phyloP scores from a whole-genome alignment of 2,797 vertebrate species.

The Scleropages formosus region DNA sequence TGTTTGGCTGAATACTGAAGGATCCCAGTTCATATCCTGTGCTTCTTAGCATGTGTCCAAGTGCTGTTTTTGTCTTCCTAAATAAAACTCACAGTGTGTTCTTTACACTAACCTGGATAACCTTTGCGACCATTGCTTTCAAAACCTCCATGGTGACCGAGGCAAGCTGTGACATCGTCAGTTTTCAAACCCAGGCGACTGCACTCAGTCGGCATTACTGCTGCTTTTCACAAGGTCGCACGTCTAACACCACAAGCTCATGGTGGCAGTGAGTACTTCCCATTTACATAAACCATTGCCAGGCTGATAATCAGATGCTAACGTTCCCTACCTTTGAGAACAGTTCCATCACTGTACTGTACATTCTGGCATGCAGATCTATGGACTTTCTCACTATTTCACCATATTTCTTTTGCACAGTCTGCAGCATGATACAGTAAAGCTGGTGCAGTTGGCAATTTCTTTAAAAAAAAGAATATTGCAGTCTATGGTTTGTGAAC shows the following conservation, averaged over 20 bases:
- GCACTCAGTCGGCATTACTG: too few relatives aligned
- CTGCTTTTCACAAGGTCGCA: neutral
- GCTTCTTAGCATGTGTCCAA: neutral
- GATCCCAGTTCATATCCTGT: neutral
- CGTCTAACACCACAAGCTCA: neutral
- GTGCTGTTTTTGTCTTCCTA: neutral
- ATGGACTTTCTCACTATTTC: neutral
- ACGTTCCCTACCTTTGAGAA: neutral
- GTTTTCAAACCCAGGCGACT: too few relatives aligned
- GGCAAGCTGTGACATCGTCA: constrained; percentile 33
- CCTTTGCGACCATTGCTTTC: constrained; percentile 17
- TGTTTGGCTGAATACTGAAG: too few relatives aligned
- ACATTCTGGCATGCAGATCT: neutral
- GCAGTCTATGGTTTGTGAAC: constrained; percentile 5
- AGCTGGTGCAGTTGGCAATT: constrained; percentile 12
- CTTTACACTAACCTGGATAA: constrained; percentile 21
- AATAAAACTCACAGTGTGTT: neutral
- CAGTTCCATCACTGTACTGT: neutral
- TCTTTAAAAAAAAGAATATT: neutral
- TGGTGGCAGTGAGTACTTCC: neutral
- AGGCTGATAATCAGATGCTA: neutral
- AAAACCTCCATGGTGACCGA: constrained; percentile 47
- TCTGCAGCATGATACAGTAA: too few relatives aligned
- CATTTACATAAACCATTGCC: too few relatives aligned
- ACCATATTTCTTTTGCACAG: neutral